These are phyloP conservation scores for Rhinoraja longicauda DNA, from an alignment of 2,797 vertebrate species.

Conservation along the genomic window DNA sequence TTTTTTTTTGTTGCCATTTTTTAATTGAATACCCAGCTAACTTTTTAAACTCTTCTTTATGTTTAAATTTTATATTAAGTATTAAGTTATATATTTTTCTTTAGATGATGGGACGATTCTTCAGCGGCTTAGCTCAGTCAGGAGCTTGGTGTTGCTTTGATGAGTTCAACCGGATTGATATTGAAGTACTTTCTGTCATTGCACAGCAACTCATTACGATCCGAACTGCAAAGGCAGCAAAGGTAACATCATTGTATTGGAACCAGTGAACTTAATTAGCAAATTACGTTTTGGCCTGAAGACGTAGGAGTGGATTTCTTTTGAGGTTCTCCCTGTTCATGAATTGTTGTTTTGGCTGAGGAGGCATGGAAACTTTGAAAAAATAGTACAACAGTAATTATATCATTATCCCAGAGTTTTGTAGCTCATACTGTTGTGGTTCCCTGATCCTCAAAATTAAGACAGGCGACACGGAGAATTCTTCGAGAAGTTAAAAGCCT, in stretches of 20 bases:
- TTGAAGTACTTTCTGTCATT: conserved; percentile 78
- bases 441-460: no score
- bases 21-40: not conserved
- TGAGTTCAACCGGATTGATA: conserved; percentile 80
- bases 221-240: conserved; percentile 73
- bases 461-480: no score
- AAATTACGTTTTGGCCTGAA: not conserved
- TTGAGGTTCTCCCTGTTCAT: not conserved
- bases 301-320: not conserved
- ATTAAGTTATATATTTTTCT: conserved; percentile 41
- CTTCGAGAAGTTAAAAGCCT: no score
- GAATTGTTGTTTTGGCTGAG: not conserved
- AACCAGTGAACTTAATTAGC: not conserved
- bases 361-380: not conserved
- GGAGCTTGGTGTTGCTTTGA: conserved; percentile 86
- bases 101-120: conserved; percentile 84
- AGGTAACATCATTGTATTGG: conserved; percentile 54
- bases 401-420: not conserved
- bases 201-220: conserved; percentile 81
- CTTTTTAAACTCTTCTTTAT: no score
- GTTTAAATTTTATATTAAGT: no score
- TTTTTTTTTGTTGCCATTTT: not conserved
- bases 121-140: conserved; percentile 78
- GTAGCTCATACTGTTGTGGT: no score
- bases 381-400: not conserved